phyloP scores from a whole-genome alignment of 1,140 invertebrate species.

The Drosophila kurseongensis region DNA sequence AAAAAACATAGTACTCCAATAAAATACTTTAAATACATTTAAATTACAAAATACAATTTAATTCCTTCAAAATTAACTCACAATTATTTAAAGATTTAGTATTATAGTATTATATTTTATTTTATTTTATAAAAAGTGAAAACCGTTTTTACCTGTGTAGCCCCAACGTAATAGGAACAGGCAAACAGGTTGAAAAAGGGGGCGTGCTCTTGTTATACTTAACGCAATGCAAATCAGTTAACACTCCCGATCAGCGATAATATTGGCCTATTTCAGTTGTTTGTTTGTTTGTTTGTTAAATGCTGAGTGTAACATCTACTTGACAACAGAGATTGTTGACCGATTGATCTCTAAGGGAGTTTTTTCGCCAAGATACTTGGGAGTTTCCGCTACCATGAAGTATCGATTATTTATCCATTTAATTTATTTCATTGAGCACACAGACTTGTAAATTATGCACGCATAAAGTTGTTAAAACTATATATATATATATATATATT shows the following conservation, averaged over 20 bases:
- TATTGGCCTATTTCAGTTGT: slow-evolving; percentile 22
- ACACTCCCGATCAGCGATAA: slow-evolving; percentile 32
- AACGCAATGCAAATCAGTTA: slow-evolving; percentile 27
- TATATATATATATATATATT: fast-evolving
- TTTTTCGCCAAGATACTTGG: background rate
- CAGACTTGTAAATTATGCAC: slow-evolving; percentile 8
- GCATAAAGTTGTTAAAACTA: background rate
- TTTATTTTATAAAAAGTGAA: too few relatives aligned
- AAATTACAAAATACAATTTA: too few relatives aligned
- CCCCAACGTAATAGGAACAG: background rate
- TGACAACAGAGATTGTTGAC: slow-evolving; percentile 15
- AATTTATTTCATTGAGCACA: background rate
- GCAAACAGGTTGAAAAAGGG: slow-evolving; percentile 18
- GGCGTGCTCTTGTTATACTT: slow-evolving; percentile 34
- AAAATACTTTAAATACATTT: too few relatives aligned
- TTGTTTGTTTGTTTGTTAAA: slow-evolving; percentile 18
- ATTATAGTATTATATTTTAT: too few relatives aligned
- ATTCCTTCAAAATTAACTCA: too few relatives aligned
- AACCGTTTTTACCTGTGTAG: background rate
- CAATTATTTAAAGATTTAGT: too few relatives aligned
- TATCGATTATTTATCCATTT: background rate
- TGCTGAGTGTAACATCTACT: slow-evolving; percentile 2
- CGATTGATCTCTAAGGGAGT: background rate
- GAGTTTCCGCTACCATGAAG: slow-evolving; percentile 6
- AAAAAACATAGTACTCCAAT: too few relatives aligned